Percentiles rank a stretch among this genome's conserved stretches.
phyloP scores from a whole-genome alignment of 2,797 vertebrate species.

The Lithobates sylvaticus region DNA sequence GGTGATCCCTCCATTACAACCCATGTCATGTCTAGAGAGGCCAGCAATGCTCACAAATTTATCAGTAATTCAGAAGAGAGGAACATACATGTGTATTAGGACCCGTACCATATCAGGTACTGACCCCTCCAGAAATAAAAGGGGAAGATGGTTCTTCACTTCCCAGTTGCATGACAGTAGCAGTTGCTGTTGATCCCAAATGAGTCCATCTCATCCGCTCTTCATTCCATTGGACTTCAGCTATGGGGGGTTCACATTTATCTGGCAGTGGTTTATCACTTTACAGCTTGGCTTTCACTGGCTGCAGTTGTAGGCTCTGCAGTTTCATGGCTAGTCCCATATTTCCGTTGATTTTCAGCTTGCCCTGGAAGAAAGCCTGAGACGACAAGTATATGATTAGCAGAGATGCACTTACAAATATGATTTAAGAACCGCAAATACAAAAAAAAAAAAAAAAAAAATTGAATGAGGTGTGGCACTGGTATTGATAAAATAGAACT shows the following conservation, averaged over 20 bases:
- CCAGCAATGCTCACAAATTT: not conserved
- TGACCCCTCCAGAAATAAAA: not conserved
- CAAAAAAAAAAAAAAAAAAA: no score
- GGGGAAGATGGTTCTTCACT: not conserved
- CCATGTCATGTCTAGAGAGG: constrained; percentile 11
- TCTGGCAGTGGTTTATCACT: not conserved
- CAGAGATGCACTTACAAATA: no score
- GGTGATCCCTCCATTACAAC: not conserved
- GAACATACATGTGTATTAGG: not conserved
- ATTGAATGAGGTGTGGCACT: no score
- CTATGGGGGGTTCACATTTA: not conserved
- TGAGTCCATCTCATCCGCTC: not conserved
- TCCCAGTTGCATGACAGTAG: not conserved
- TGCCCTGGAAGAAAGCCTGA: constrained; percentile 95
- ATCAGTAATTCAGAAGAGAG: no score
- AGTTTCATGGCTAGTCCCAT: constrained; percentile 96
- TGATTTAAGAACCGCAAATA: no score
- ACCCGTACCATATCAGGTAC: no score
- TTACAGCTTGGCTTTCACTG: constrained; percentile 92
- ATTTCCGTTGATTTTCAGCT: constrained; percentile 92
- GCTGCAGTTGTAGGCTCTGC: constrained; percentile 87
- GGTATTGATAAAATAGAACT: no score
- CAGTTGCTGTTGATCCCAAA: not conserved
- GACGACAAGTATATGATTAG: not conserved
- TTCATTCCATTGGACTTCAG: not conserved